Conservation (phyloP, 2,888 invertebrate species). For the Stegana nigrithorax region DNA sequence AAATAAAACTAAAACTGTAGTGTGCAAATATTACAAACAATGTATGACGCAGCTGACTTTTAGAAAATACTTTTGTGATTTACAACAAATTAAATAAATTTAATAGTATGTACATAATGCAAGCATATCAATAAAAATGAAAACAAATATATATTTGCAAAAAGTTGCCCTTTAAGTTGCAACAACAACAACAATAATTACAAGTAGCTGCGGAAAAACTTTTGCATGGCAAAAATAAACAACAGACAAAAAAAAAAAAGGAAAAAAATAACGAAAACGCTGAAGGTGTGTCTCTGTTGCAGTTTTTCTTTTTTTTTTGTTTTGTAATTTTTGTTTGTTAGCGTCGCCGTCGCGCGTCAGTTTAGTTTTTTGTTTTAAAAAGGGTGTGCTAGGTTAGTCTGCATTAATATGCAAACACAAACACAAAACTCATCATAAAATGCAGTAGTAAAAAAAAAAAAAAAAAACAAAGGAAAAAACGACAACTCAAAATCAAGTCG, state of each 20-base stretch:
- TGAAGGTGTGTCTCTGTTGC: conserved; percentile 39
- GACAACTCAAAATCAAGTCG: conserved; percentile 25
- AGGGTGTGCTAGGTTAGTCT: too few relatives aligned
- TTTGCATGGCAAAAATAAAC: conserved; percentile 14
- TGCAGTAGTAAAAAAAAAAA: conserved; percentile 2
- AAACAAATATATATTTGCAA: conserved; percentile 29
- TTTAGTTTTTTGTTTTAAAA: too few relatives aligned
- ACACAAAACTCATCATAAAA: not conserved
- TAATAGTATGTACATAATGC: too few relatives aligned
- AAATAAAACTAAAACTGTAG: conserved; percentile 49
- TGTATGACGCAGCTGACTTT: not conserved
- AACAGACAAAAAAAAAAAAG: conserved; percentile 34
- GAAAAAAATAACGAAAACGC: conserved; percentile 38
- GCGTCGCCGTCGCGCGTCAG: conserved; percentile 22
- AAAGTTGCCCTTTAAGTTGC: conserved; percentile 26
- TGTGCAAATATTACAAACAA: conserved; percentile 52
- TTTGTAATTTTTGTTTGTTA: conserved; percentile 10
- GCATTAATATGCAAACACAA: conserved; percentile 29
- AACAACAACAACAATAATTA: conserved; percentile 4
- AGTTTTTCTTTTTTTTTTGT: conserved; percentile 13
- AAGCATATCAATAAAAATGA: too few relatives aligned
- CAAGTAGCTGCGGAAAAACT: conserved; percentile 19
- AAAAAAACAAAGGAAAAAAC: conserved; percentile 9
- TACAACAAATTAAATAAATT: conserved; percentile 22
- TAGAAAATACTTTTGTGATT: conserved; percentile 24